phyloP scores from a whole-genome alignment of 2,797 vertebrate genomes.

The Florisuga fusca region DNA sequence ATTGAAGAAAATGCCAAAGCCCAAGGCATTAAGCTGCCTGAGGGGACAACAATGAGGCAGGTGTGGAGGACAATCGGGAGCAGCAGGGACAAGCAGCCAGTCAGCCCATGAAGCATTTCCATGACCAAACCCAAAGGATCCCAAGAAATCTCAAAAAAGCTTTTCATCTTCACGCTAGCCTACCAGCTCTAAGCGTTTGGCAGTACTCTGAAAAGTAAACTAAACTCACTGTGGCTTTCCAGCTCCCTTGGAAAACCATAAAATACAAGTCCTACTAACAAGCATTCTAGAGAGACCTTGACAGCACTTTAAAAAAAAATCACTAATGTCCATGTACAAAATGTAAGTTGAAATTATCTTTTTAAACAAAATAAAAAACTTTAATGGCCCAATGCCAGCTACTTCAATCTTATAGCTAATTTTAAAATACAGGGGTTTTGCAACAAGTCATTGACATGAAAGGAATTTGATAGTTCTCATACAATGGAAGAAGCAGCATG shows the following conservation, averaged over 20 bases:
- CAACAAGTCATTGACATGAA: background rate
- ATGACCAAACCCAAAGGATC: background rate
- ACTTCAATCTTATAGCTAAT: background rate
- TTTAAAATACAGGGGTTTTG: background rate
- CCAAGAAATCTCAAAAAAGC: background rate
- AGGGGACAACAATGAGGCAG: background rate
- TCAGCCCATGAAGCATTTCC: background rate
- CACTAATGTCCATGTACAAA: background rate
- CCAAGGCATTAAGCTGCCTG: background rate
- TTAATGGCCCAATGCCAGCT: background rate
- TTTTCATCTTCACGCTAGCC: background rate
- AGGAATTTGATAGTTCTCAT: background rate
- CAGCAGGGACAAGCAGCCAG: accelerated
- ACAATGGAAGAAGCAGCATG: background rate
- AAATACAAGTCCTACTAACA: background rate
- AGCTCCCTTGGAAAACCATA: background rate
- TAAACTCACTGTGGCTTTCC: background rate
- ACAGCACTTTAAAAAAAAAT: background rate
- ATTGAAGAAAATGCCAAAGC: background rate
- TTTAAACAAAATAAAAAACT: background rate
- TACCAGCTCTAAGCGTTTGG: background rate
- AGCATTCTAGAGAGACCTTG: background rate
- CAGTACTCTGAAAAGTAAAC: background rate
- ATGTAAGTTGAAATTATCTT: background rate
- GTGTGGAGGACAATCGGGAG: background rate